Evolutionary conservation across 2,888 invertebrate genomes (phyloP).

Genomic region (Torymus texanus): DNA sequence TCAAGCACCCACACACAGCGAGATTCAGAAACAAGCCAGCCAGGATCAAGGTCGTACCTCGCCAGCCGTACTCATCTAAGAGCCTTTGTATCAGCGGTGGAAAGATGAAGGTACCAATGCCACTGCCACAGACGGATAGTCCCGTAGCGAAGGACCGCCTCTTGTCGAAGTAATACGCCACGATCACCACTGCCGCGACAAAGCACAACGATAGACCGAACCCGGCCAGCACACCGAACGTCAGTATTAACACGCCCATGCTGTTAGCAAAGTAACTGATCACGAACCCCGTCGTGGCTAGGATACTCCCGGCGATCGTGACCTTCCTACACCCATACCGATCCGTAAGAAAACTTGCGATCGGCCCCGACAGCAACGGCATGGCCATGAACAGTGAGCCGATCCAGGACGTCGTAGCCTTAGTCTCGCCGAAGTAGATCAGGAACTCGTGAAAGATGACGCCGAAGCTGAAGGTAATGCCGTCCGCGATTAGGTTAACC

Average conservation of each 20-base stretch:
- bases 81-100: conserved; percentile 87
- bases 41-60: conserved; percentile 87
- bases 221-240: conserved; percentile 89
- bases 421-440: conserved; percentile 88
- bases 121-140: conserved; percentile 90
- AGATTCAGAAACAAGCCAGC: conserved; percentile 89
- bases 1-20: conserved; percentile 87
- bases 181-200: conserved; percentile 92
- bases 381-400: conserved; percentile 94
- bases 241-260: conserved; percentile 86
- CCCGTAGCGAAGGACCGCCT: conserved; percentile 90
- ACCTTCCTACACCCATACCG: conserved; percentile 86
- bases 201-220: conserved; percentile 91
- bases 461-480: conserved; percentile 94
- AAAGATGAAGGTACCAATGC: conserved; percentile 91
- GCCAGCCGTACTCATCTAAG: conserved; percentile 87
- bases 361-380: conserved; percentile 90
- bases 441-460: conserved; percentile 91
- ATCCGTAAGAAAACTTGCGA: conserved; percentile 89
- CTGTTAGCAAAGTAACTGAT: conserved; percentile 85
- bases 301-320: conserved; percentile 85
- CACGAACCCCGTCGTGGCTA: conserved; percentile 86
- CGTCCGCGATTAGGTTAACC: conserved; percentile 93
- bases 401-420: conserved; percentile 92
- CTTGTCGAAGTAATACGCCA: conserved; percentile 93